phyloP scores from a whole-genome alignment of 2,113 vertebrate genomes.

The Cricetomys ansorgei region DNA sequence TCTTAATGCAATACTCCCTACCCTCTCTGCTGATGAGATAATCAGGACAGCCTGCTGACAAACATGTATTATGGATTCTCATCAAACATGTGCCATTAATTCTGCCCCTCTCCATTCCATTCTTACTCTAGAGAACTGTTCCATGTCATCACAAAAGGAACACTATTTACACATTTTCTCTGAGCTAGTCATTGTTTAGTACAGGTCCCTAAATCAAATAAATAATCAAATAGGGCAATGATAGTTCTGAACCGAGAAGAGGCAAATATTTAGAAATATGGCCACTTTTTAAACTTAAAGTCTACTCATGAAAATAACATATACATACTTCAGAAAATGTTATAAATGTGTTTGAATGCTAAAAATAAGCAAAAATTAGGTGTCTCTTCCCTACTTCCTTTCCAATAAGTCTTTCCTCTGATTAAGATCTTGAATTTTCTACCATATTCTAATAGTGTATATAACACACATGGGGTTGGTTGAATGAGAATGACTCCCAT shows the following conservation, averaged over 20 bases:
- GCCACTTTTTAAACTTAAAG: neutral
- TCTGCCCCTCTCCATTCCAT: neutral
- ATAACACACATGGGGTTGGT: neutral
- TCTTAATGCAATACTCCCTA: no score
- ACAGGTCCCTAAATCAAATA: neutral
- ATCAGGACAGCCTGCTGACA: neutral
- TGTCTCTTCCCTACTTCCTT: neutral
- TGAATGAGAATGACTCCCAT: neutral
- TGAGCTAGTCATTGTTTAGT: neutral
- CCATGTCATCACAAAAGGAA: neutral
- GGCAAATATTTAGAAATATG: neutral
- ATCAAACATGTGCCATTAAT: neutral
- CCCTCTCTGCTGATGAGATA: neutral
- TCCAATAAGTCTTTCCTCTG: neutral
- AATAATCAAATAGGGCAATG: neutral
- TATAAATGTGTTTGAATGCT: neutral
- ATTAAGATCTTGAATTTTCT: neutral
- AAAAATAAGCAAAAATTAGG: neutral
- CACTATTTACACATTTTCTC: neutral
- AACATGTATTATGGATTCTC: neutral
- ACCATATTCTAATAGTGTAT: neutral
- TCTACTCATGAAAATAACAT: neutral
- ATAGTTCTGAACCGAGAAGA: neutral
- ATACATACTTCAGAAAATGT: neutral
- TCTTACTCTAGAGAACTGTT: neutral